Percentiles rank a stretch among this genome's conserved stretches.
Evolutionary conservation across 2,113 vertebrate genomes (phyloP).

Genomic region (Percina caprodes): DNA sequence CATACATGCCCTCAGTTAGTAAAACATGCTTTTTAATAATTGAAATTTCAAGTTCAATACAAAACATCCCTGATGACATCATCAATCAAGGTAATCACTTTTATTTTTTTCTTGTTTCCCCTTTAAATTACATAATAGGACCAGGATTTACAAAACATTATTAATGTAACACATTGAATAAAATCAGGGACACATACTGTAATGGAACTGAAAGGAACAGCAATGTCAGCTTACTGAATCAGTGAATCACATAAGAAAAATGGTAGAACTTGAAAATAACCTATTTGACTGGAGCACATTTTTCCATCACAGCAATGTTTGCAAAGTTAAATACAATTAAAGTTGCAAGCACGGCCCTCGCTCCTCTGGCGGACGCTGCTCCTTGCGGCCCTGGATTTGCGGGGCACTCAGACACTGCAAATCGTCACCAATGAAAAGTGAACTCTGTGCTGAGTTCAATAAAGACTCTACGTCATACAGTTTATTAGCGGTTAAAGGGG

Average conservation of each 20-base stretch:
- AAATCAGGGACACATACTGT: not conserved
- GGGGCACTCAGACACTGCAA: no score
- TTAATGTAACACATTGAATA: no score
- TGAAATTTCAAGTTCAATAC: not conserved
- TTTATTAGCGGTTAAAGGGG: no score
- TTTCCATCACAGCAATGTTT: not conserved
- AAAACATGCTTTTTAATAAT: not conserved
- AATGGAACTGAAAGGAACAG: not conserved
- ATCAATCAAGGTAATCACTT: not conserved
- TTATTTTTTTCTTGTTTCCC: not conserved
- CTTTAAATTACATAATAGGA: not conserved
- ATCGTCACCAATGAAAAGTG: no score
- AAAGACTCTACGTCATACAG: no score
- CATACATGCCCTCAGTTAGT: no score
- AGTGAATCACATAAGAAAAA: not conserved
- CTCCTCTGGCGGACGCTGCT: no score
- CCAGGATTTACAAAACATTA: not conserved
- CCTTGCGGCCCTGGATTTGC: no score
- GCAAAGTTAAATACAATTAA: constrained; percentile 9
- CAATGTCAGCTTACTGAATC: not conserved
- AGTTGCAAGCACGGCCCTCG: no score
- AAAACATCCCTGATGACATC: not conserved
- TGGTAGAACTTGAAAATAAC: not conserved
- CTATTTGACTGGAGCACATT: not conserved
- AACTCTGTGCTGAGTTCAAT: no score